These are phyloP conservation scores for Calcarius lapponicus DNA, from an alignment of 2,797 vertebrate genomes.

Conservation along the genomic window DNA sequence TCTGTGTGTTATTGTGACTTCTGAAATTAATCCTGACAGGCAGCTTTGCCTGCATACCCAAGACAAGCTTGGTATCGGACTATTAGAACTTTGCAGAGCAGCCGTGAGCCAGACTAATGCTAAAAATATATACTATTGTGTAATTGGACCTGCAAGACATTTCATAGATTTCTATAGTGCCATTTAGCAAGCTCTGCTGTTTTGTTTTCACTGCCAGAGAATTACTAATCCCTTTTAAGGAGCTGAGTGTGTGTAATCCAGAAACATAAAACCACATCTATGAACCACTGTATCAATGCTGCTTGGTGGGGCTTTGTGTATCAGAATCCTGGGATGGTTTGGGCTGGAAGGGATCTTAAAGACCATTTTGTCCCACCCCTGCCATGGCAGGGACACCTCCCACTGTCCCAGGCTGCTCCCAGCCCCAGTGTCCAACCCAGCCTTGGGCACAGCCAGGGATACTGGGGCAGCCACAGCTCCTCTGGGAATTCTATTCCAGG, in stretches of 20 bases:
- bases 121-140: neutral
- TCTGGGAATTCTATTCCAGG: neutral
- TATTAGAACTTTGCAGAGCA: neutral
- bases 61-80: neutral
- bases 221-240: neutral
- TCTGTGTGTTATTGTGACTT: neutral
- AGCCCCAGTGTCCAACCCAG: fast-evolving
- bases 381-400: neutral
- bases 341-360: neutral
- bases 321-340: neutral
- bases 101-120: neutral
- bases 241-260: neutral
- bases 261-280: neutral
- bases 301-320: neutral
- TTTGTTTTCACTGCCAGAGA: neutral
- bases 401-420: neutral
- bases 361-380: no score
- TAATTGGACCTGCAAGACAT: neutral
- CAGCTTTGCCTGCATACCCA: neutral
- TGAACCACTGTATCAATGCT: neutral
- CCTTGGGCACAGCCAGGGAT: neutral
- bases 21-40: neutral
- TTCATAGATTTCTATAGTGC: neutral
- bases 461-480: neutral
- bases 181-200: neutral